Conservation (phyloP, 2,888 invertebrate genomes). For the Dichetophora obliterata region DNA sequence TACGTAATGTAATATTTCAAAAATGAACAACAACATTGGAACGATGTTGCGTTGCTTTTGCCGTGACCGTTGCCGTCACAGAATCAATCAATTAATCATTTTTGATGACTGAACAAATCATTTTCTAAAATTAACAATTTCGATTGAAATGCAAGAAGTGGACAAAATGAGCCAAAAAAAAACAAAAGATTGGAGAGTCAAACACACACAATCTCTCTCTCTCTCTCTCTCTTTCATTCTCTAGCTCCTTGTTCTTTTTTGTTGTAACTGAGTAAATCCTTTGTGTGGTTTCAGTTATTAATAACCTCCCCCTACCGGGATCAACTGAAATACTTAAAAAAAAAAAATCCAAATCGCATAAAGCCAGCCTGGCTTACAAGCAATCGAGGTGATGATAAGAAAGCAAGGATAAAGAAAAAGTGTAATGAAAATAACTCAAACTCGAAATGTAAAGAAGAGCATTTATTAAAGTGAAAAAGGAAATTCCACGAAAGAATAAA, state of each 20-base stretch:
- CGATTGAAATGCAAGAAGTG: conserved; percentile 28
- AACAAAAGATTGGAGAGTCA: neutral
- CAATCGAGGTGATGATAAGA: neutral
- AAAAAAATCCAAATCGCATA: neutral
- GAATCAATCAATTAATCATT: conserved; percentile 39
- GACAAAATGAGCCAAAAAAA: no score
- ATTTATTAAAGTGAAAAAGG: conserved; percentile 16
- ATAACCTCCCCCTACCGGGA: neutral
- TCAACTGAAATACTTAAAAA: neutral
- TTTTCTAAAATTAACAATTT: conserved; percentile 33
- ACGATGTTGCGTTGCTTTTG: neutral
- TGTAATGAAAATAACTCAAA: neutral
- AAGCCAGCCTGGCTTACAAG: neutral
- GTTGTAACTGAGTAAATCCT: neutral
- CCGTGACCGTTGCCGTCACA: conserved; percentile 7
- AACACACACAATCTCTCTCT: neutral
- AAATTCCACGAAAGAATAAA: conserved; percentile 34
- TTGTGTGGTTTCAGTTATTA: neutral
- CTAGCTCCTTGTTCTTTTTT: neutral
- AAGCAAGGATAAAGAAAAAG: neutral
- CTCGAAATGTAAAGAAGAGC: neutral
- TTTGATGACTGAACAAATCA: conserved; percentile 14
- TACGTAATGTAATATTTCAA: neutral
- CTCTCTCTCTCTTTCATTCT: neutral
- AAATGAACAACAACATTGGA: neutral